Base-by-base conservation (phyloP, 2,113 vertebrate species). In the Sisor rabdophorus region DNA sequence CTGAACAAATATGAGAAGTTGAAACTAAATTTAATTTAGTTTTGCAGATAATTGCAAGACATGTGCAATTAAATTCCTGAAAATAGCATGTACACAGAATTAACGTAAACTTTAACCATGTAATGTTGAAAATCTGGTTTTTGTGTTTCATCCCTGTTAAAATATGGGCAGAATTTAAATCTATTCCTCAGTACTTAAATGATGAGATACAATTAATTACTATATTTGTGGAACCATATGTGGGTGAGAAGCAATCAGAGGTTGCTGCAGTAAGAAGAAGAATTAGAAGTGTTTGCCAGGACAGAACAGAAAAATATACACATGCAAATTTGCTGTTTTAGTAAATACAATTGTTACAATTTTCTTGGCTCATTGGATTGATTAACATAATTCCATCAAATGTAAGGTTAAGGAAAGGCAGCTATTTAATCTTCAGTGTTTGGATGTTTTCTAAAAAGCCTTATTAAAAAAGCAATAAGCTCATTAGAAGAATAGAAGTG, bases 21-120 rank as follows among this genome's bases (percentile, higher is more conserved):
- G 68, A 71, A 77, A 73, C 32, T 48, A 73, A 80, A 80, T 77
- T 47, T 61, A 77, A 64, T 76, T 71, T 53, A 71, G 28, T 75
- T 59, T 61, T 17, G 13, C 11, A 60, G 63, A 56, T 30, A 72
- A 72, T 44, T 73, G n/a, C n/a, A n/a, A n/a, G 70, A 72, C 48
- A 59, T 56, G 60, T 77, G 47, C 63, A 65, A 76, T 75, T 47
- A 76, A 16, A 22, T 67, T 15, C 53, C 4, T 26, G 36, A 9
- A 47, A 80, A 75, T 64, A 75, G 22, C 30, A 20, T 26, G 24
- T 68, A 54, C 47, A 44, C 16, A 32, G 28, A 65, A 74, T 69
- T 16, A 73, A 32, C 48, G 22, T 60, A 24, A 60, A 56, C 53
- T 53, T 48, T n/a, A 48, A 26, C 40, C 48, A 50, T 68, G 50